Evolutionary conservation across 1,140 invertebrate species (phyloP), one percentile per base, ranked within the genome.

Genomic region (Mycetomoellerius zeteki): DNA sequence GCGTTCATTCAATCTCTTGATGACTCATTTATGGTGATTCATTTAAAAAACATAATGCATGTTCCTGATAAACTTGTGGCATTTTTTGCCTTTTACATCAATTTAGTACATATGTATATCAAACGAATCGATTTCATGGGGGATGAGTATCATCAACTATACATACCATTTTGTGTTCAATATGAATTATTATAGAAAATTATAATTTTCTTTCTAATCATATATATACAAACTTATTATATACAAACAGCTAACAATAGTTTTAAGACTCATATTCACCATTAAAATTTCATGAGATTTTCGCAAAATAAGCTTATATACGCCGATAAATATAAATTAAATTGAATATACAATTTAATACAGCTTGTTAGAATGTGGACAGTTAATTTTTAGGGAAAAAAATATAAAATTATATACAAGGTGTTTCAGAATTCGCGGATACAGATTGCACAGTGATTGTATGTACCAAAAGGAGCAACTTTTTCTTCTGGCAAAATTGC

Each of bases 111-210:
- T 33, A 30, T 30, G 12, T 54, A 27, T 75, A 65, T 71, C n/a
- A 8, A 76, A 65, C n/a, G 52, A 52, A 54, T 84, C 14, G 50
- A 50, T 65, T 65, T 60, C 19, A 77, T n/a, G 78, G 47, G 80
- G 80, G 80, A 87, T 64, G 86, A 90, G 88, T 90, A 90, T 90
- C 88, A 33, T 10, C 27, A 85, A 50, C 24, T 90, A 27, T 88
- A 84, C 86, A 27, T 88, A 84, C 86, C 86, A 64, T 85, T 88
- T 90, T 90, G 88, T 90, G 89, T 90, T 90, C 88, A 88, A 60
- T 50, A 21, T 85, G 62, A 65, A 80, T 65, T 86, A 60, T 78
- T 43, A 21, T 86, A 72, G 73, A 80, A 65, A 67, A 67, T 52
- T 60, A 27, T 58, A 54, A 62, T 75, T 67, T 37, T 67, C 60